Percentiles rank a stretch among this genome's conserved stretches.
Evolutionary conservation across 1,140 invertebrate species (phyloP).

Genomic region (Apis cerana): DNA sequence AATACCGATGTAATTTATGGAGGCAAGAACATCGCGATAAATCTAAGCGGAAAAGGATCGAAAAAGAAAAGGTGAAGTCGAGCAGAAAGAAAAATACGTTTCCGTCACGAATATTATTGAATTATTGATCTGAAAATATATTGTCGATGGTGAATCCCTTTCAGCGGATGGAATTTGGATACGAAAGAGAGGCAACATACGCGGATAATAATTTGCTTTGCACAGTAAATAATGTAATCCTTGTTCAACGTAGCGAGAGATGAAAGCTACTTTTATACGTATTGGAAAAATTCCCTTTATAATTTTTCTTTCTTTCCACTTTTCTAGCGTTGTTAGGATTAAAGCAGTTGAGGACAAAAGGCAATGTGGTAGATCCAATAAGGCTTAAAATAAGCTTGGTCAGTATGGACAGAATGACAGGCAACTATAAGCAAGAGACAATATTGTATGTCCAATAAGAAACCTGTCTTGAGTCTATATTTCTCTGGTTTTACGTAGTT

Average conservation of each 20-base stretch:
- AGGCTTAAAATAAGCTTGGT: too few species aligned
- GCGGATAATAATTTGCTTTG: conserved; percentile 16
- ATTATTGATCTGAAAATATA: conserved; percentile 11
- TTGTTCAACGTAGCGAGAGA: background rate
- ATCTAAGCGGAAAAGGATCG: background rate
- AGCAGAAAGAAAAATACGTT: conserved; percentile 25
- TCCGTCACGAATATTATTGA: conserved; percentile 36
- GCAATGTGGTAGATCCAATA: too few species aligned
- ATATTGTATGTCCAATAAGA: too few species aligned
- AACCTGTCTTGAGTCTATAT: too few species aligned
- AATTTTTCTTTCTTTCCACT: too few species aligned
- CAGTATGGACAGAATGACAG: too few species aligned
- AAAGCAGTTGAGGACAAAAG: too few species aligned
- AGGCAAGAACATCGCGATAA: conserved; percentile 34
- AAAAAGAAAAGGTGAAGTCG: conserved; percentile 14
- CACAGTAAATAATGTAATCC: background rate
- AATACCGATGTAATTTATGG: background rate
- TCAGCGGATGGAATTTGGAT: conserved; percentile 12
- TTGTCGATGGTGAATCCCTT: conserved; percentile 1
- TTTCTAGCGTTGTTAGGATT: too few species aligned
- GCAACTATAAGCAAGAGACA: too few species aligned
- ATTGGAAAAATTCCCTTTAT: too few species aligned
- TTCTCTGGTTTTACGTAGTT: too few species aligned
- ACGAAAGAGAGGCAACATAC: background rate
- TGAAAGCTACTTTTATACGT: background rate